phyloP scores from a whole-genome alignment of 2,113 vertebrate species.

The Octodon degus region DNA sequence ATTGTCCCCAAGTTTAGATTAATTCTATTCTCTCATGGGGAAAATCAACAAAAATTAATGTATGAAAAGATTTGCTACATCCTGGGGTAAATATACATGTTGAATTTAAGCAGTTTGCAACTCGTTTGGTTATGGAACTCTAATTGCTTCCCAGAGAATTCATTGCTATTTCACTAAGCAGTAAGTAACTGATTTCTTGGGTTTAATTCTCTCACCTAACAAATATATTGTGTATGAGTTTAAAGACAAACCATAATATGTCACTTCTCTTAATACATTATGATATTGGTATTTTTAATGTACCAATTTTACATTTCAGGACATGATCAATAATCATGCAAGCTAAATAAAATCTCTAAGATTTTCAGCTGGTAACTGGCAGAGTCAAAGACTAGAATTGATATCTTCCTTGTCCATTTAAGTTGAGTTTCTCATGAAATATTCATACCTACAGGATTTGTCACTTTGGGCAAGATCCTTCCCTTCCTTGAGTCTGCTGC shows the following conservation, averaged over 20 bases:
- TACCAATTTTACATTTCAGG: not conserved
- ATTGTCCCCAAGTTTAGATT: not conserved
- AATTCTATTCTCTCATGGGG: not conserved
- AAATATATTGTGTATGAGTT: not conserved
- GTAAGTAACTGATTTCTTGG: not conserved
- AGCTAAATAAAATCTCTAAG: not conserved
- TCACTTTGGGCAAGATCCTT: not conserved
- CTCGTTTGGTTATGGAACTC: not conserved
- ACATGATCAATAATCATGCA: not conserved
- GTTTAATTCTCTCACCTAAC: not conserved
- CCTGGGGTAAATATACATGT: not conserved
- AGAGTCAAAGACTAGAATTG: not conserved
- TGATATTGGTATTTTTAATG: not conserved
- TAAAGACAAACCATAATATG: not conserved
- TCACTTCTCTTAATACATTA: not conserved
- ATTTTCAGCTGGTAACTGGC: not conserved
- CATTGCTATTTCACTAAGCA: slow-evolving; percentile 25
- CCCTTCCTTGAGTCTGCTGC: not conserved
- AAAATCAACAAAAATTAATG: not conserved
- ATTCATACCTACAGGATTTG: not conserved
- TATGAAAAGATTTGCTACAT: not conserved
- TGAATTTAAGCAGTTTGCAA: not conserved
- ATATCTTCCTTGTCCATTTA: not conserved
- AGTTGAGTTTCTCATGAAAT: not conserved
- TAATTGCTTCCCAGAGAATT: not conserved